A percentile compares a stretch with the other conserved stretches of the same genome.
phyloP scores from a whole-genome alignment of 2,888 invertebrate genomes.

The Himalopsyche tibetana region DNA sequence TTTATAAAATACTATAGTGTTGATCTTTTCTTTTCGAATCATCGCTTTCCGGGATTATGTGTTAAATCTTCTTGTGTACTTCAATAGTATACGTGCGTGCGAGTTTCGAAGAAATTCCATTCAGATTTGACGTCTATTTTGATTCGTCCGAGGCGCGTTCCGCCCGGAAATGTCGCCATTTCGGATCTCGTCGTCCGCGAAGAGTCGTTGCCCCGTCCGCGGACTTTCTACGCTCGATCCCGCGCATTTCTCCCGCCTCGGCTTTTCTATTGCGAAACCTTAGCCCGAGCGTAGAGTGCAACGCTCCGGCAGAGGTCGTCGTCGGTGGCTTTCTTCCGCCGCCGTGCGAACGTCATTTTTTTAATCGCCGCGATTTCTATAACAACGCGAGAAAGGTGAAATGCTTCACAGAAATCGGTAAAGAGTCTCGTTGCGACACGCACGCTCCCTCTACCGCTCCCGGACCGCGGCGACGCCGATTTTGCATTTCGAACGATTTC shows the following conservation, averaged over 20 bases:
- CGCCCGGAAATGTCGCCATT: slow-evolving; percentile 69
- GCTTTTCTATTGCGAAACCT: slow-evolving; percentile 74
- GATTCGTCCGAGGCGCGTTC: slow-evolving; percentile 66
- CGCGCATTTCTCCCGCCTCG: slow-evolving; percentile 45
- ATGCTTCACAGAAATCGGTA: slow-evolving; percentile 74
- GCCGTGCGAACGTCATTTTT: slow-evolving; percentile 60
- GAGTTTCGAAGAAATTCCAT: slow-evolving; percentile 18
- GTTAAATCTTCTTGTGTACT: too few species aligned
- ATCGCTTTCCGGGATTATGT: too few species aligned
- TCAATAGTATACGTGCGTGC: neutral
- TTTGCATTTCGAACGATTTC: slow-evolving; percentile 61
- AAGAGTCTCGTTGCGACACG: slow-evolving; percentile 72
- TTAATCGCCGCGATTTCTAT: slow-evolving; percentile 28
- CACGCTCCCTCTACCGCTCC: slow-evolving; percentile 64
- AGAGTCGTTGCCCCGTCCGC: slow-evolving; percentile 46
- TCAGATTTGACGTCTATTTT: slow-evolving; percentile 14
- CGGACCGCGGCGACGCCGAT: slow-evolving; percentile 70
- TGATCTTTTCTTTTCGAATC: too few species aligned
- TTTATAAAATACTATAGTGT: too few species aligned
- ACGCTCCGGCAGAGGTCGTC: slow-evolving; percentile 72
- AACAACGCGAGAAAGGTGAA: slow-evolving; percentile 63
- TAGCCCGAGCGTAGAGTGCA: slow-evolving; percentile 68
- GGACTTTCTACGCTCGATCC: slow-evolving; percentile 48
- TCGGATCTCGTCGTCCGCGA: slow-evolving; percentile 66
- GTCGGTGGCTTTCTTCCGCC: slow-evolving; percentile 74